A percentile compares a stretch with the other conserved stretches of the same genome.
Evolutionary conservation across 2,888 invertebrate genomes (phyloP).

Genomic region (Galeruca laticollis): DNA sequence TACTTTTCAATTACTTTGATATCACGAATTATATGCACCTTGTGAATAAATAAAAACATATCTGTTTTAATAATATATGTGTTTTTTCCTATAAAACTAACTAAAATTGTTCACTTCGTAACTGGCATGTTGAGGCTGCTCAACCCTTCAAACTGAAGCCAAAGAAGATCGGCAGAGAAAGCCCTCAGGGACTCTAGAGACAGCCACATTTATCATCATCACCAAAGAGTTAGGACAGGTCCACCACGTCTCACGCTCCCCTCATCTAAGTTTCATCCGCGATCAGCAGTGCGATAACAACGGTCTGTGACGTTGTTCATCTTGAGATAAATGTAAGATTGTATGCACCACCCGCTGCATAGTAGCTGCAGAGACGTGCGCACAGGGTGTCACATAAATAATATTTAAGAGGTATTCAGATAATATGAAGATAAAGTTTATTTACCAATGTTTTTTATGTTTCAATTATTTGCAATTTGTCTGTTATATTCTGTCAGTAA

Average conservation of each 20-base stretch:
- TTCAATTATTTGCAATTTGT: not conserved
- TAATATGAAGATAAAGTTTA: not conserved
- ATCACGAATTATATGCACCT: no score
- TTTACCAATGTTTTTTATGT: not conserved
- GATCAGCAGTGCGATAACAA: slow-evolving; percentile 58
- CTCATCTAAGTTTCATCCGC: slow-evolving; percentile 37
- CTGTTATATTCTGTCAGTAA: no score
- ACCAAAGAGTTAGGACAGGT: slow-evolving; percentile 58
- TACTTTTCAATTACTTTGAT: no score
- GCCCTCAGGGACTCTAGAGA: slow-evolving; percentile 52
- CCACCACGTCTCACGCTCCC: slow-evolving; percentile 44
- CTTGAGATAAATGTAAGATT: slow-evolving; percentile 52
- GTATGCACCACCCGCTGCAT: slow-evolving; percentile 50
- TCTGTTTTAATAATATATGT: no score
- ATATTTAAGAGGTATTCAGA: not conserved
- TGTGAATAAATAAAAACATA: no score
- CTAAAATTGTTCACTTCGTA: slow-evolving; percentile 5
- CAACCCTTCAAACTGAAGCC: slow-evolving; percentile 31
- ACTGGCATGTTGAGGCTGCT: not conserved
- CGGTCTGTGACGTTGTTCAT: slow-evolving; percentile 53
- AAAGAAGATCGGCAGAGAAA: slow-evolving; percentile 43
- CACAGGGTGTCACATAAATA: not conserved
- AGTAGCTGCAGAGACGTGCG: slow-evolving; percentile 9
- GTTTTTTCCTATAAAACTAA: not conserved
- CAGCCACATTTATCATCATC: slow-evolving; percentile 63